phyloP scores from a whole-genome alignment of 2,888 invertebrate species.

The Xiphydria camelus region DNA sequence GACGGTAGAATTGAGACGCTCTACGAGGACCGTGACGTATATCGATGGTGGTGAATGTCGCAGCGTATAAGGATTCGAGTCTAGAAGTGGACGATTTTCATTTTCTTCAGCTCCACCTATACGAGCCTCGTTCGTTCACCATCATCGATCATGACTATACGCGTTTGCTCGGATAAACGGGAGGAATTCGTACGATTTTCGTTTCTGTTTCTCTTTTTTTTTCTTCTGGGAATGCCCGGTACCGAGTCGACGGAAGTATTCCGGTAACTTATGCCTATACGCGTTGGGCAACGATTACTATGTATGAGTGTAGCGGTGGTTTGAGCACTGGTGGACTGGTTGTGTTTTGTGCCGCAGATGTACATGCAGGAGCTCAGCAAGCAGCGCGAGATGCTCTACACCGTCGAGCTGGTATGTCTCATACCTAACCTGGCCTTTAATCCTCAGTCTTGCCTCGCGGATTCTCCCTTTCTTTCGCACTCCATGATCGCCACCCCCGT shows the following conservation, averaged over 20 bases:
- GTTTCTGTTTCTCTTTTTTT: not conserved
- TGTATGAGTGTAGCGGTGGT: constrained; percentile 39
- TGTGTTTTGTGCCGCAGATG: constrained; percentile 69
- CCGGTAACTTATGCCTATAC: not conserved
- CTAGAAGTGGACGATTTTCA: constrained; percentile 10
- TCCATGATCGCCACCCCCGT: too few species aligned
- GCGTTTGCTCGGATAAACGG: too few species aligned
- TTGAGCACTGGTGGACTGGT: constrained; percentile 56
- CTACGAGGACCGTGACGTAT: not conserved
- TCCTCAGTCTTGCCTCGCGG: too few species aligned
- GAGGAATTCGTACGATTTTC: not conserved
- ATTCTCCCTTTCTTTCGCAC: too few species aligned
- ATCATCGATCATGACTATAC: too few species aligned
- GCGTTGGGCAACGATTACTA: constrained; percentile 12
- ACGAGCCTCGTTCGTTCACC: too few species aligned
- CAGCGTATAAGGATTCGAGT: not conserved
- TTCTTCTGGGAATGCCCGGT: not conserved
- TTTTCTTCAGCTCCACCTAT: constrained; percentile 17
- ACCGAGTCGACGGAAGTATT: not conserved
- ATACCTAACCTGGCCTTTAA: constrained; percentile 41
- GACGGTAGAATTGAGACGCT: too few species aligned
- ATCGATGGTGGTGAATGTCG: not conserved
- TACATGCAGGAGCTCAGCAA: constrained; percentile 89
- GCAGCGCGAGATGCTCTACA: constrained; percentile 81
- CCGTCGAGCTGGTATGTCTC: constrained; percentile 79